Evolutionary conservation across 1,140 invertebrate species (phyloP), one percentile per base, ranked within the genome.

Genomic region (Drosophila albomicans): DNA sequence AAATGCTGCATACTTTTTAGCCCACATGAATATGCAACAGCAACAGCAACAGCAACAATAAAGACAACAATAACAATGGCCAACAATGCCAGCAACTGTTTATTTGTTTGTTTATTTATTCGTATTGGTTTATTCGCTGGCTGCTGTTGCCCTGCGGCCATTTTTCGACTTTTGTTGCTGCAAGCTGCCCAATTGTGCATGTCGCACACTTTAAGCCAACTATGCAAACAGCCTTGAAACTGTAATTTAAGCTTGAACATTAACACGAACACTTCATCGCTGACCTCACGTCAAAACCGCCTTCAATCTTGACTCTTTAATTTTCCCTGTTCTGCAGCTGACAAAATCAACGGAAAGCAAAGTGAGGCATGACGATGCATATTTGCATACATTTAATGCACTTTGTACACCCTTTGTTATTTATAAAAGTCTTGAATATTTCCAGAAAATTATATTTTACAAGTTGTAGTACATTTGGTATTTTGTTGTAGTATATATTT

Each of bases 101-200:
- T 79, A 70, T 79, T 79, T 79, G 70, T 57, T 79, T 74, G 64
- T 76, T 78, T 62, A 38, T 59, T 67, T 35, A 15, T 32, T 58
- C 10, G 69, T 32, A 80, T 80, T 75, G 71, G 72, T 32, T 75
- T 49, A 49, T 64, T 49, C 46, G 77, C 76, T 68, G 13, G 7
- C 49, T 58, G 25, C 20, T 38, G 56, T 35, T 75, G 32, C 30
- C 65, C 70, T 68, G 76, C 78, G 72, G 76, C 65, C 48, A 54
- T 64, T 68, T 75, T 61, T 48, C 49, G 63, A 65, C 62, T 71
- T 67, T 67, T 67, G 43, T 75, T 75, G 69, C 69, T 75, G 69
- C 69, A 56, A 73, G 62, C 57, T 64, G 62, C 57, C 58, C 56
- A 72, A 78, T 81, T 81, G 78, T 81, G 78, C 74, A 73, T 81